Conservation (phyloP, 2,113 vertebrate species). For the Equus quagga region DNA sequence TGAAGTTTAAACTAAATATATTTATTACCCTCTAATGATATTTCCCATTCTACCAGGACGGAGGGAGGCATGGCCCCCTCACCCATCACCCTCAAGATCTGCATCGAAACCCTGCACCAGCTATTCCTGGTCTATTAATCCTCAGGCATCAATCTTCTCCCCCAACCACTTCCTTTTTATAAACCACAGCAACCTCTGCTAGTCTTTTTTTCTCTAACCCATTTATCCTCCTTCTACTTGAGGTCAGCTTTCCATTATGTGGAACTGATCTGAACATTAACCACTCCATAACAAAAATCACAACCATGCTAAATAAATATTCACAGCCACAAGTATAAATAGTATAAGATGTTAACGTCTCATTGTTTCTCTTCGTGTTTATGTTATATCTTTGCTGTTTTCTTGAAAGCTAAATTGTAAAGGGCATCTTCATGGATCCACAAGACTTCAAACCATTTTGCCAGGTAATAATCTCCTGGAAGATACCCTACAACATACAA, state of each 20-base stretch:
- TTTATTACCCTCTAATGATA: conserved; percentile 71
- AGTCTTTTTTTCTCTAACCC: background rate
- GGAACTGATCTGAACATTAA: conserved; percentile 11
- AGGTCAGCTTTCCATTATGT: conserved; percentile 24
- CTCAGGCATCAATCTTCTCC: background rate
- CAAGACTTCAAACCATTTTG: background rate
- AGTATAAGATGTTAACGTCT: background rate
- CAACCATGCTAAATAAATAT: background rate
- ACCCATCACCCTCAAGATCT: background rate
- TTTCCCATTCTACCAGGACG: conserved; percentile 63
- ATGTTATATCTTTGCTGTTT: background rate
- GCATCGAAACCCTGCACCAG: background rate
- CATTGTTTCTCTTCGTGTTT: background rate
- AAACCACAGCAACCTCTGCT: conserved; percentile 59
- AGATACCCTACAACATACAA: background rate
- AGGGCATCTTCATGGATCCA: background rate
- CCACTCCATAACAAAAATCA: background rate
- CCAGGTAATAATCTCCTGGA: background rate
- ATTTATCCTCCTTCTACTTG: conserved; percentile 9
- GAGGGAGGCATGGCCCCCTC: background rate
- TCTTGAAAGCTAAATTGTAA: background rate
- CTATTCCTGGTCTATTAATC: background rate
- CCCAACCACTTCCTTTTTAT: conserved; percentile 56
- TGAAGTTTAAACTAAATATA: conserved; percentile 71
- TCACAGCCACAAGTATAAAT: background rate